Conservation (phyloP, 2,797 vertebrate species). For the Tadarida brasiliensis region DNA sequence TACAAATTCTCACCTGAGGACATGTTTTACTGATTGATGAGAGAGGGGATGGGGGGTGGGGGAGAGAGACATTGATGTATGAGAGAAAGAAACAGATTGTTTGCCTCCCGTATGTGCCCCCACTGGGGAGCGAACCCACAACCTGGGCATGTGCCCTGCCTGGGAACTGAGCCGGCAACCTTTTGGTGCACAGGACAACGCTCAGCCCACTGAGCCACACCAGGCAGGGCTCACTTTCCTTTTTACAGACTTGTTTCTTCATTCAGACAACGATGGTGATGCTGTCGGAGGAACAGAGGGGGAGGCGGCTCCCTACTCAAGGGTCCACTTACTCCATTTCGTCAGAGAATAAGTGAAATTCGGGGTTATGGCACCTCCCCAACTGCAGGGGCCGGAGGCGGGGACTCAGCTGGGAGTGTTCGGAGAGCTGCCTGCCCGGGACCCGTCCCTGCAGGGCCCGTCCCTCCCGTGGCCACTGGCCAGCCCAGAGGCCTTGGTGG, state of each 20-base stretch:
- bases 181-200: neutral
- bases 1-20: neutral
- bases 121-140: neutral
- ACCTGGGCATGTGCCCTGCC: neutral
- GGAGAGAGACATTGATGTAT: neutral
- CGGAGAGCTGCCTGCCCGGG: neutral
- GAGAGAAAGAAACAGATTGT: neutral
- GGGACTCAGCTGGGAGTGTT: neutral
- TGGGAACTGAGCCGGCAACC: neutral
- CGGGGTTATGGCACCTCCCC: neutral
- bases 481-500: neutral
- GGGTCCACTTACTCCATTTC: neutral
- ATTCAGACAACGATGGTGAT: accelerated
- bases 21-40: neutral
- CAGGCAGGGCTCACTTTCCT: neutral
- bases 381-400: neutral
- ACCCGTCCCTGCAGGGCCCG: neutral
- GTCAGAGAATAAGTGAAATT: neutral
- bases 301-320: neutral
- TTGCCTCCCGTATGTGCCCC: neutral
- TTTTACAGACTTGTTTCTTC: neutral
- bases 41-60: neutral
- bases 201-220: neutral
- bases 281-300: neutral
- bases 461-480: neutral